Conservation (phyloP, 2,113 vertebrate genomes). For the Pterocles orientalis region DNA sequence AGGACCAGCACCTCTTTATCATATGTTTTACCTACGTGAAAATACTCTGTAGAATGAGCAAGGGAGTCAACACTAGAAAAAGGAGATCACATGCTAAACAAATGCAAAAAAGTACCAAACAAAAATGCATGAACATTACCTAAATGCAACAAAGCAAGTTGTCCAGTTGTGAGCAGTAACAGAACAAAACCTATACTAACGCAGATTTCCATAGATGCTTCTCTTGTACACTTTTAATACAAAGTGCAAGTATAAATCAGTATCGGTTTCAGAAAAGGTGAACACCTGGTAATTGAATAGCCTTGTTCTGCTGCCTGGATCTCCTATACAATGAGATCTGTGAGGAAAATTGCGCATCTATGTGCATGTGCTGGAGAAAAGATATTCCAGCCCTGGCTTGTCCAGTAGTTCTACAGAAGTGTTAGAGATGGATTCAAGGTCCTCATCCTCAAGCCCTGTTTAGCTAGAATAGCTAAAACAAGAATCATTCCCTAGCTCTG, state of each 20-base stretch:
- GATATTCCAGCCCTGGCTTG: neutral
- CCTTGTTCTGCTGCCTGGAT: neutral
- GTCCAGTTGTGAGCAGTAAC: neutral
- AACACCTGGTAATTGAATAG: neutral
- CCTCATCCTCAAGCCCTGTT: neutral
- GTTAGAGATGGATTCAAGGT: neutral
- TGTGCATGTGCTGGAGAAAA: neutral
- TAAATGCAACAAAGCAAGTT: neutral
- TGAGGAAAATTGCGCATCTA: neutral
- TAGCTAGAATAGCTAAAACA: neutral
- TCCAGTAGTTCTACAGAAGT: neutral
- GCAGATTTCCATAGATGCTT: neutral
- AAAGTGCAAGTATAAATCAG: neutral
- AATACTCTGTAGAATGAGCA: neutral
- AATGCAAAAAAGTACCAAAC: neutral
- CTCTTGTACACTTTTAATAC: neutral
- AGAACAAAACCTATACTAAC: neutral
- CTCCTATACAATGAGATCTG: neutral
- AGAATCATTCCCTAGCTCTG: neutral
- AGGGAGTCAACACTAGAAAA: neutral
- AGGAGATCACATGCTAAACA: neutral
- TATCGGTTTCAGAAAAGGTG: neutral
- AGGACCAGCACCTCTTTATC: neutral
- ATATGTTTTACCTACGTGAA: neutral
- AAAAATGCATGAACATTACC: accelerated